Conservation (phyloP, 1,140 invertebrate genomes). For the Bombus confusus region DNA sequence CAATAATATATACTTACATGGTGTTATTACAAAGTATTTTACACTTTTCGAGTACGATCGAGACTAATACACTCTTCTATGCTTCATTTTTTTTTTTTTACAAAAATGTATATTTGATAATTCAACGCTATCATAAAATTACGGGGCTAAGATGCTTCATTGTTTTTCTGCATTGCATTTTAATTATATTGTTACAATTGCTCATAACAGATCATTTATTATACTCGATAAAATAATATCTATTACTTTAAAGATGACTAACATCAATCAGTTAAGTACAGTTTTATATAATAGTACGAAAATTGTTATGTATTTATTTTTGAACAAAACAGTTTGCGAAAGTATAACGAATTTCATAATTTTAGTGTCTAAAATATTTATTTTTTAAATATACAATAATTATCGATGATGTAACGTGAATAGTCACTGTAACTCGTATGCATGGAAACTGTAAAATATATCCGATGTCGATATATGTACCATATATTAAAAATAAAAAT, state of each 20-base stretch:
- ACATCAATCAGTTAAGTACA: background rate
- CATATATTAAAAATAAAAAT: conserved; percentile 69
- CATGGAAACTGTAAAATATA: conserved; percentile 54
- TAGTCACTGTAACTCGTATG: conserved; percentile 51
- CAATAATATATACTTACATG: too few species aligned
- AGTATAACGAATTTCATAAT: background rate
- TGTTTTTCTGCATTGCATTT: background rate
- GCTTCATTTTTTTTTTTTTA: background rate
- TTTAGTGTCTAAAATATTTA: conserved; percentile 77
- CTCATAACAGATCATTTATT: too few species aligned
- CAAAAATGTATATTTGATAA: background rate
- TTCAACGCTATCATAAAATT: background rate
- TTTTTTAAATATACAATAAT: conserved; percentile 75
- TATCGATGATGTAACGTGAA: conserved; percentile 63
- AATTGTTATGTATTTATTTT: background rate
- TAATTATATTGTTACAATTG: background rate
- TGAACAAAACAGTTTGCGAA: background rate
- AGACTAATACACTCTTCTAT: background rate
- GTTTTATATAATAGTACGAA: background rate
- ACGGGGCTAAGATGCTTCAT: background rate
- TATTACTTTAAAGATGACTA: background rate
- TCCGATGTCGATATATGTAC: conserved; percentile 61
- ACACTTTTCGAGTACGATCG: too few species aligned
- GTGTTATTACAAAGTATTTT: too few species aligned
- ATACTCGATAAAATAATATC: background rate